Evolutionary conservation across 2,797 vertebrate genomes (phyloP).

Genomic region (Peromyscus attwateri): DNA sequence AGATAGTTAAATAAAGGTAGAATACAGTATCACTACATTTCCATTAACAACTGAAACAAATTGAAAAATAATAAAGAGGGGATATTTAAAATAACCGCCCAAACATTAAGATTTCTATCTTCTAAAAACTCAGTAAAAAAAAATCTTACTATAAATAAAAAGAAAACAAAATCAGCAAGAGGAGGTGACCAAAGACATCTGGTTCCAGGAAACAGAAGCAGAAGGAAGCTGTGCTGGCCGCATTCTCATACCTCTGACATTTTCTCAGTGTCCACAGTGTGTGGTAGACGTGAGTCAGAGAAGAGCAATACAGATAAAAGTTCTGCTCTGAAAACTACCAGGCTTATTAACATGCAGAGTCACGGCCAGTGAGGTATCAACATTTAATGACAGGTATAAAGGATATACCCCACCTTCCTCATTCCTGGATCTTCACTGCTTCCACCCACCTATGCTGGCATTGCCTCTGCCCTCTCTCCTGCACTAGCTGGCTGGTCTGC

Average conservation of each 20-base stretch:
- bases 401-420: background rate
- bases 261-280: background rate
- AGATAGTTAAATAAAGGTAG: conserved; percentile 12
- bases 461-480: background rate
- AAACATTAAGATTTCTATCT: background rate
- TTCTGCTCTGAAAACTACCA: background rate
- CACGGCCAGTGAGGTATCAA: background rate
- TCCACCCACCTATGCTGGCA: background rate
- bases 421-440: background rate
- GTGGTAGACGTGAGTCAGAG: background rate
- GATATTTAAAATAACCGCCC: background rate
- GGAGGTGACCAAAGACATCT: background rate
- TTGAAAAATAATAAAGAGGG: background rate
- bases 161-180: background rate
- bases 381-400: background rate
- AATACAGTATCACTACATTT: background rate
- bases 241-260: background rate
- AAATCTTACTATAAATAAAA: background rate
- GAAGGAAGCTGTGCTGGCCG: background rate
- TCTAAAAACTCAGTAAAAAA: background rate
- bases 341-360: background rate
- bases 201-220: background rate
- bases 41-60: conserved; percentile 1
- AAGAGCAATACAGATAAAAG: background rate
- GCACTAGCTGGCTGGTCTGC: background rate